These are phyloP conservation scores for Mimachlamys varia DNA, from an alignment of 2,888 invertebrate genomes.

Conservation along the genomic window DNA sequence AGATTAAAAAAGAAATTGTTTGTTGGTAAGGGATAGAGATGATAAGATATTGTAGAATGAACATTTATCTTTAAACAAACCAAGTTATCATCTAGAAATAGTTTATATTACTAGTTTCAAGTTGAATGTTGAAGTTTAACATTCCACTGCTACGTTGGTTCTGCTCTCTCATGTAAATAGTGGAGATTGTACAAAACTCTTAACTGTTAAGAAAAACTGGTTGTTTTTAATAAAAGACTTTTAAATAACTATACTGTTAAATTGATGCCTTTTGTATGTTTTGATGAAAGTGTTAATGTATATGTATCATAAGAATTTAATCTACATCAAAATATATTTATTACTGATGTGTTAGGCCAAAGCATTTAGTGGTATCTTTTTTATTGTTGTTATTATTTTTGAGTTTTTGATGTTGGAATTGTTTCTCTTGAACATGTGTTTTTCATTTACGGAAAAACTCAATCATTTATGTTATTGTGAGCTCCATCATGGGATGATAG, in stretches of 20 bases:
- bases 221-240: background rate
- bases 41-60: background rate
- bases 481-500: no score
- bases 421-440: background rate
- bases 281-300: background rate
- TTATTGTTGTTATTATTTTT: background rate
- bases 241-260: background rate
- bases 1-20: background rate
- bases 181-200: background rate
- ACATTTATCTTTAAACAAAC: background rate
- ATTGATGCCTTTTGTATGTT: conserved; percentile 12
- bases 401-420: conserved; percentile 18
- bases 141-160: background rate
- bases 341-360: background rate
- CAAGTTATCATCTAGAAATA: background rate
- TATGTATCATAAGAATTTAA: background rate
- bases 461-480: background rate
- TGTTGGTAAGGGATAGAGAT: background rate
- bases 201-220: background rate
- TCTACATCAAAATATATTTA: background rate
- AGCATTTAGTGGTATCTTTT: background rate
- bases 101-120: background rate
- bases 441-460: background rate
- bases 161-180: background rate
- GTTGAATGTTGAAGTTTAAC: background rate